These are phyloP conservation scores for Enhydra lutris DNA, from an alignment of 2,113 vertebrate genomes.

Conservation along the genomic window DNA sequence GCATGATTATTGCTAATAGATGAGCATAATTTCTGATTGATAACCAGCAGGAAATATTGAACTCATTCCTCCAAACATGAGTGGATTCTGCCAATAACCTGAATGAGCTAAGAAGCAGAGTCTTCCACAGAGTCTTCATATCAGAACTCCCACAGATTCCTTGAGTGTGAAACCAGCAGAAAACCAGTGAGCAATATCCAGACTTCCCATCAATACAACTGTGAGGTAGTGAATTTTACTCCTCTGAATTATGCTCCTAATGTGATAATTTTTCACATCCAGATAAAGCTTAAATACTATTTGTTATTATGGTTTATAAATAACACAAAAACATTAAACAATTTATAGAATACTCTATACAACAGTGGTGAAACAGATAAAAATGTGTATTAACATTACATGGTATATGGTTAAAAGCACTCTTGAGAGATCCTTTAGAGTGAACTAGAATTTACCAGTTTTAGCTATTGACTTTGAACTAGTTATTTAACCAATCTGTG, in stretches of 20 bases:
- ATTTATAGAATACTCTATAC: background rate
- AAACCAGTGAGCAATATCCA: too few species aligned
- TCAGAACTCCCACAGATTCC: too few species aligned
- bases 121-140: too few species aligned
- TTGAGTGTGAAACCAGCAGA: background rate
- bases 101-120: background rate
- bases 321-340: background rate
- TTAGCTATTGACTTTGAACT: background rate
- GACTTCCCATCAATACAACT: background rate
- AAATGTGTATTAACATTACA: background rate
- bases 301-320: background rate
- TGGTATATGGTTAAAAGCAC: background rate
- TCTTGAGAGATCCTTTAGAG: background rate
- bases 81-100: background rate
- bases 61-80: background rate
- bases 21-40: background rate
- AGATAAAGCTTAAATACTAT: background rate
- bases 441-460: background rate
- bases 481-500: background rate
- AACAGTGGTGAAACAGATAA: background rate
- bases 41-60: background rate
- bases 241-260: background rate
- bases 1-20: background rate
- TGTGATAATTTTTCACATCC: background rate
- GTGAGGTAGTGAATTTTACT: background rate